Base-by-base conservation (phyloP, 2,113 vertebrate genomes). In the Triplophysa dalaica region DNA sequence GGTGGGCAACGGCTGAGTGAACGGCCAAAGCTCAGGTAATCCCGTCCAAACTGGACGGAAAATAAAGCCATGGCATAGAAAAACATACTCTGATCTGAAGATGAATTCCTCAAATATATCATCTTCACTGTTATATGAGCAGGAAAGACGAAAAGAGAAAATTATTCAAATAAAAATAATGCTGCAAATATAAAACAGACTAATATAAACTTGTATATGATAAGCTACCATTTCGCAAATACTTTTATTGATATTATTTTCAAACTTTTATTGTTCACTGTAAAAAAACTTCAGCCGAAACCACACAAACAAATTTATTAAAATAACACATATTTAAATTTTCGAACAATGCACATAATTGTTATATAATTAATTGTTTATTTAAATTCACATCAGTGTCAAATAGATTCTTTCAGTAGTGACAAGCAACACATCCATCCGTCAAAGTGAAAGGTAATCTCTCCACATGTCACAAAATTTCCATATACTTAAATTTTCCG, bases 1-100 rank as follows among this genome's bases (percentile, higher is more conserved):
- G 77, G 75, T 43, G 45, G 82, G 84, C 84, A 89, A 80, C 68
- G 77, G 78, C 84, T 82, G 74, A 82, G 56, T 14, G 82, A 81
- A 79, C 85, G 75, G 84, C 88, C 85, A 87, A 88, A 85, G 87
- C 84, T 78, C 80, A 85, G 87, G 87, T 87, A 89, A 86, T 87
- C 81, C 84, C 82, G 66, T 85, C 81, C 76, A 85, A 88, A 90
- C 84, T 85, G 82, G 87, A 87, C 82, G 77, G 87, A 90, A 90
- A 88, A 88, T 86, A 86, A 89, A 88, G 86, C 82, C 85, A 70
- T 50, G 65, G 66, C 60, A 22, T 70, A 83, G 61, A 80, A 41
- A 62, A 13, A 63, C 48, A 75, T 72, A 85, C 72, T 80, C 66
- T 62, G 83, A 82, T 70, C 83, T 64, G 79, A 79, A 65, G 75